These are phyloP conservation scores for Notothenia coriiceps DNA, from an alignment of 2,113 vertebrate genomes.

Conservation along the genomic window DNA sequence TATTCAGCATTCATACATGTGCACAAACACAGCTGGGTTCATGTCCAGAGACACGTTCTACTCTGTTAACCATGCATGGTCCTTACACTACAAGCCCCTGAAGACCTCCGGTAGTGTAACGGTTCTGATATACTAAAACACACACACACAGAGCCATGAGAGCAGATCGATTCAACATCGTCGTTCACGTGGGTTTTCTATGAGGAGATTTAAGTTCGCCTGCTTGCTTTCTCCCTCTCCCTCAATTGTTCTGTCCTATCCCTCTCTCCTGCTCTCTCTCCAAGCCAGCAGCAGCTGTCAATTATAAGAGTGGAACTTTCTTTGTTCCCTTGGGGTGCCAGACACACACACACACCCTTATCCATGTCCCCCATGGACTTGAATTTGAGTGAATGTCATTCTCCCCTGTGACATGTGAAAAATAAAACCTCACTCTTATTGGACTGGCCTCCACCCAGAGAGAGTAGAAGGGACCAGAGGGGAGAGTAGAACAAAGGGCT, in stretches of 20 bases:
- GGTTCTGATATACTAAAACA: slow-evolving; percentile 43
- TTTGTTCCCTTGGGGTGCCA: slow-evolving; percentile 68
- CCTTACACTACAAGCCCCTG: slow-evolving; percentile 35
- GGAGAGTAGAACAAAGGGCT: slow-evolving; percentile 46
- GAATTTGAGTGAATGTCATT: slow-evolving; percentile 68
- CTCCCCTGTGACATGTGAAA: slow-evolving; percentile 65
- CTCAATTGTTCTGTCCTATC: slow-evolving; percentile 31
- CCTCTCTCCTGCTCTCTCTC: slow-evolving; percentile 28
- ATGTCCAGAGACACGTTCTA: slow-evolving; percentile 49
- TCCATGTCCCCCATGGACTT: slow-evolving; percentile 59
- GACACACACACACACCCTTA: slow-evolving; percentile 23
- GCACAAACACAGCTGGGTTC: slow-evolving; percentile 36
- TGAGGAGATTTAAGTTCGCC: slow-evolving; percentile 47
- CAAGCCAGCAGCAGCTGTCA: slow-evolving; percentile 79
- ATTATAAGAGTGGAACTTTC: slow-evolving; percentile 75
- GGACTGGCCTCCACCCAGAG: slow-evolving; percentile 57
- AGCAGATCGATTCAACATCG: slow-evolving; percentile 55
- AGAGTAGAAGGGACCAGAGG: slow-evolving; percentile 38
- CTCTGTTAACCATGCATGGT: slow-evolving; percentile 60
- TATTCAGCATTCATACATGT: slow-evolving; percentile 4
- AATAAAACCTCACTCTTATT: slow-evolving; percentile 61
- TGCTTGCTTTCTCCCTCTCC: slow-evolving; percentile 48
- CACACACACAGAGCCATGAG: slow-evolving; percentile 40
- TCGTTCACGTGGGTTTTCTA: slow-evolving; percentile 62
- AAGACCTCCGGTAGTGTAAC: slow-evolving; percentile 33